Conservation (phyloP, 2,797 vertebrate genomes). For the Otus scops region DNA sequence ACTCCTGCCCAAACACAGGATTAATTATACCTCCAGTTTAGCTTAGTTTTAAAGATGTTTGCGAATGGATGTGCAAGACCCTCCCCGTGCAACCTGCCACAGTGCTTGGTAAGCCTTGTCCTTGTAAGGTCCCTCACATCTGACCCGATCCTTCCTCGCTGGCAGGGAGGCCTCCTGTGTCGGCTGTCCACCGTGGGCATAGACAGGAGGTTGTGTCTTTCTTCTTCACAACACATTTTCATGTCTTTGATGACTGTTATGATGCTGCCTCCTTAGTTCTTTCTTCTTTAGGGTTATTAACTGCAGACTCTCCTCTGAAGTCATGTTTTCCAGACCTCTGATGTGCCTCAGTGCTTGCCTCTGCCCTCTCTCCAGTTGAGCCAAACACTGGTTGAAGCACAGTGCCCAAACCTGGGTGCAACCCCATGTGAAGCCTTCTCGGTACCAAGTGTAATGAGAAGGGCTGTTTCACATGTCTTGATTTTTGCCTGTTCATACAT, state of each 20-base stretch:
- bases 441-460: background rate
- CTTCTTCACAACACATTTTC: background rate
- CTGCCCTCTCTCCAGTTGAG: background rate
- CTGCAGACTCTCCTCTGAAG: background rate
- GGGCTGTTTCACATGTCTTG: background rate
- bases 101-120: background rate
- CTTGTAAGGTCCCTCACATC: background rate
- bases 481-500: background rate
- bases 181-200: fast-evolving
- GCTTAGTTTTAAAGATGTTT: background rate
- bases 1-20: background rate
- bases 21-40: background rate
- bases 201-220: background rate
- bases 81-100: background rate
- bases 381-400: background rate
- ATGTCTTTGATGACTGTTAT: background rate
- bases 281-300: background rate
- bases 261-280: background rate
- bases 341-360: background rate
- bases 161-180: background rate
- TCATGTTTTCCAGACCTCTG: background rate
- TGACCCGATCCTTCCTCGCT: fast-evolving
- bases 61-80: background rate
- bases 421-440: background rate
- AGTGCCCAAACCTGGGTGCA: background rate